Base-by-base conservation (phyloP, 1,140 invertebrate genomes). In the Tetraneura akinire region DNA sequence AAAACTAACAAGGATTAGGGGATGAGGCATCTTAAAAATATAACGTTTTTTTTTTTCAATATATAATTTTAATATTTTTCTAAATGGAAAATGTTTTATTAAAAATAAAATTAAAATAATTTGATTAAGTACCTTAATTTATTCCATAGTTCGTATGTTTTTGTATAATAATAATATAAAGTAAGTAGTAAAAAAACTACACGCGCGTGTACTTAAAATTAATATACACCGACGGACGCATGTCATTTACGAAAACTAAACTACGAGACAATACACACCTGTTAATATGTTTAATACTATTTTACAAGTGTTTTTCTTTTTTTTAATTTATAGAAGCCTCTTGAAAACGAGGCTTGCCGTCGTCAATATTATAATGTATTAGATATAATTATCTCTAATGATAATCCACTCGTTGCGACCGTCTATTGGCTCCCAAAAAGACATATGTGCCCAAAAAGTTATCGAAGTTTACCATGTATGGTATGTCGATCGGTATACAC, bases 381-480 rank as follows among this genome's bases (percentile, higher is more conserved):
- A 66, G 21, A 68, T 51, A 29, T 29, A 13, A 23, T 71, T 78
- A 78, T 78, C 55, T 60, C 60, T 47, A 45, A 60, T 26, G 73
- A 76, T 37, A 76, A 76, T 76, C 53, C 32, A 55, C 26, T 53
- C 32, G n/a, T 57, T 37, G 16, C 32, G 53, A 45, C 73, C 73
- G 14, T 18, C 73, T 47, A 76, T 55, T 76, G 73, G 73, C 57
- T 76, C 73, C 1, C 73, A 26, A 57, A 57, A n/a, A 16, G 21
- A 26, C 5, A 16, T 14, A 60, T 14, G 32, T 51, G 32, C n/a
- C n/a, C 51, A 76, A 76, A 68, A 76, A 57, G 73, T 55, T 76
- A n/a, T 57, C 13, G 32, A 76, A 60, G 73, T 76, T 76, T 14
- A 55, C 73, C 73, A 45, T 76, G 57, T 76, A 76, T 76, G 73